Evolutionary conservation across 2,888 invertebrate species (phyloP), one percentile per base, ranked within the genome.

Genomic region (Leuctra nigra): DNA sequence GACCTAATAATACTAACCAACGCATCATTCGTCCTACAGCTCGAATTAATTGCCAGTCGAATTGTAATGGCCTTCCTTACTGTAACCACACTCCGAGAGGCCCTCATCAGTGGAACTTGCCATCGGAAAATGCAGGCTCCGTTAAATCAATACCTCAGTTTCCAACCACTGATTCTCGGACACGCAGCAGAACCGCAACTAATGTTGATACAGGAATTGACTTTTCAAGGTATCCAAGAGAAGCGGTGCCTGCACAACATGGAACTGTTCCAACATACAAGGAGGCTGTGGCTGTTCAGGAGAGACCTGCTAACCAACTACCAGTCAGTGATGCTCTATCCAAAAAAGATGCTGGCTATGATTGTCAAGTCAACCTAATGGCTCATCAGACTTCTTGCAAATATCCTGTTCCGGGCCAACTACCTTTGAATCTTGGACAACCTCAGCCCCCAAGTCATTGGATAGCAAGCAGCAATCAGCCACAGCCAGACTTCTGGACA

Each of bases 11-110:
- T 22, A 35, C 50, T 35, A 50, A 50, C 33, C 29, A 50, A 14
- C 50, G 35, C 18, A 33, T 50, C 11, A 16, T 33, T 11, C 29
- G 50, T 1, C 50, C 50, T 16, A 50, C 29, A 20, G 20, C 33
- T 11, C 6, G 16, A 9, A 33, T 50, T 14, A 33, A 29, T 3
- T 50, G 35, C 23, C 47, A 47, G 25, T 13, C 47, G 2, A 35
- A 33, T 22, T 50, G 33, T 33, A 50, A 22, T 50, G 11, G 33
- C 2, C 16, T 16, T 35, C 18, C 33, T 20, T 50, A 18, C 35
- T 50, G 41, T 41, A 41, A 41, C 14, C 16, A 50, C 35, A 18
- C 33, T 7, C 18, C 50, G 11, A 50, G 50, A 50, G 33, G 16
- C 13, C 18, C 50, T 7, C 50, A 29, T 1, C 50, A 50, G 18